Evolutionary conservation across 2,888 invertebrate genomes (phyloP).

Genomic region (Blastobasis lacticolella): DNA sequence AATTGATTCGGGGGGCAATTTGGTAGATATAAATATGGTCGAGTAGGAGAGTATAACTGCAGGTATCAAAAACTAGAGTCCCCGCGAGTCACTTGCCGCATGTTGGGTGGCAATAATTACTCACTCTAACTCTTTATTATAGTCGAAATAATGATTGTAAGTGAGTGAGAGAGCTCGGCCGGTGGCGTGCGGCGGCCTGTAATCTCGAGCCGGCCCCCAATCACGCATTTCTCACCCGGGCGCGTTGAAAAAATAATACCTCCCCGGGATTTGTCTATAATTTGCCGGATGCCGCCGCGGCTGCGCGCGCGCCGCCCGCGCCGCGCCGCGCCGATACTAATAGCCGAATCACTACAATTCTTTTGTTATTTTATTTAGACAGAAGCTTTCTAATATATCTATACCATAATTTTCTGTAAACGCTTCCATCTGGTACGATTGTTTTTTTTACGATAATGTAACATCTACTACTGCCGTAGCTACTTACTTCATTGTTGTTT

Average conservation of each 20-base stretch:
- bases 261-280: constrained; percentile 69
- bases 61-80: not conserved
- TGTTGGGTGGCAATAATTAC: constrained; percentile 62
- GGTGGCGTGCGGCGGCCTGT: constrained; percentile 66
- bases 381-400: constrained; percentile 45
- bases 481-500: too few species aligned
- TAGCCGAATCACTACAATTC: constrained; percentile 42
- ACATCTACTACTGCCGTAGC: too few species aligned
- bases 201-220: constrained; percentile 68
- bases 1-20: not conserved
- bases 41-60: not conserved
- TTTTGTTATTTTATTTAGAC: constrained; percentile 50
- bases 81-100: constrained; percentile 8
- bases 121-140: constrained; percentile 66
- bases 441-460: too few species aligned
- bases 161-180: constrained; percentile 55
- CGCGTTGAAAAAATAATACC: constrained; percentile 74
- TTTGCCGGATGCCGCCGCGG: constrained; percentile 57
- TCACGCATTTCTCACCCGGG: constrained; percentile 72
- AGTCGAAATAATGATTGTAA: constrained; percentile 64
- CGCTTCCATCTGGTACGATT: not conserved
- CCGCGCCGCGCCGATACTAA: constrained; percentile 14
- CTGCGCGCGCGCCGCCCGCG: constrained; percentile 15
- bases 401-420: constrained; percentile 33
- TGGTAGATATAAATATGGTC: not conserved